Percentiles rank a stretch among this genome's conserved stretches.
Evolutionary conservation across 2,797 vertebrate genomes (phyloP).

Genomic region (Melanotaenia parkinsoni): DNA sequence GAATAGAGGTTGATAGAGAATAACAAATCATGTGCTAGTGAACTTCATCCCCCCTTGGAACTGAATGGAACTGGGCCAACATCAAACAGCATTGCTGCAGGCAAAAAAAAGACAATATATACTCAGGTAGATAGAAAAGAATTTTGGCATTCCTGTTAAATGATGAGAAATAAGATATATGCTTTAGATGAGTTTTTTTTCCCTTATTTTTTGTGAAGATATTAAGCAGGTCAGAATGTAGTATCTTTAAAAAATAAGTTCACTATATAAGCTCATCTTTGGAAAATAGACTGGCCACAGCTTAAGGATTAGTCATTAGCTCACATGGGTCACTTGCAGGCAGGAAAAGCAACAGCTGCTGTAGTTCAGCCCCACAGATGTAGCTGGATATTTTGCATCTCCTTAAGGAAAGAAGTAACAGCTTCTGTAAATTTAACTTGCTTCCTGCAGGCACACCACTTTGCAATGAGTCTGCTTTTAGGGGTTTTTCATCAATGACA

Average conservation of each 20-base stretch:
- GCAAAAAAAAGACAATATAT: conserved; percentile 60
- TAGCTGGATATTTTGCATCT: not conserved
- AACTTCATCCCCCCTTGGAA: conserved; percentile 67
- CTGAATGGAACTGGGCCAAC: conserved; percentile 60
- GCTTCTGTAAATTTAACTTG: conserved; percentile 15
- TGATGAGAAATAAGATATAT: conserved; percentile 47
- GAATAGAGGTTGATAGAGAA: conserved; percentile 70
- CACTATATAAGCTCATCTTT: not conserved
- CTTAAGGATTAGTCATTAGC: not conserved
- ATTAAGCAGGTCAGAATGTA: conserved; percentile 4
- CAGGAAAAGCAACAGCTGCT: not conserved
- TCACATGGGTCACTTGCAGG: conserved; percentile 8
- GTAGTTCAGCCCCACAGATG: not conserved
- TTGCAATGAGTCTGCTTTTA: conserved; percentile 18
- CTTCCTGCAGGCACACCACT: conserved; percentile 6
- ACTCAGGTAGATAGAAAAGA: conserved; percentile 57
- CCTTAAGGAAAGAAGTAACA: conserved; percentile 6
- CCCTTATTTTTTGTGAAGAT: not conserved
- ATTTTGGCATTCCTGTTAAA: conserved; percentile 60
- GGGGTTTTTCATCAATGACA: conserved; percentile 28
- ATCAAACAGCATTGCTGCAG: conserved; percentile 74
- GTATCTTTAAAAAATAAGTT: not conserved
- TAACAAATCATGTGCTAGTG: conserved; percentile 72
- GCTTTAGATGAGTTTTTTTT: not conserved
- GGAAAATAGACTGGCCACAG: not conserved